phyloP scores from a whole-genome alignment of 2,888 invertebrate species.

The Caenorhabditis macrosperma region DNA sequence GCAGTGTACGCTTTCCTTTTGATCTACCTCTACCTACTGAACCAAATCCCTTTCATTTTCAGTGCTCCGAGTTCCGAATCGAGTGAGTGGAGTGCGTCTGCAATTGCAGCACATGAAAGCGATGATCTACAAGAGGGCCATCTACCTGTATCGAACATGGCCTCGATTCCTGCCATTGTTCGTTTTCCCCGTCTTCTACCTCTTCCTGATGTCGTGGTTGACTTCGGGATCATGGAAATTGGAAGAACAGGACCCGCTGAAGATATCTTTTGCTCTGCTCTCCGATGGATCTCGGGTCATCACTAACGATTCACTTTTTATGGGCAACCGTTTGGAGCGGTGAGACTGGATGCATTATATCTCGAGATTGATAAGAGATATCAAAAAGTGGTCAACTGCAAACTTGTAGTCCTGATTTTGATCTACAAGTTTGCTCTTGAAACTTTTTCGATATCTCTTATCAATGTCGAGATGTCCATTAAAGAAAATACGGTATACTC shows the following conservation, averaged over 20 bases:
- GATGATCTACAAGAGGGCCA: slow-evolving; percentile 73
- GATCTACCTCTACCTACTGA: not conserved
- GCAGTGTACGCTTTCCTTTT: slow-evolving; percentile 35
- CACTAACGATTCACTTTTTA: slow-evolving; percentile 2
- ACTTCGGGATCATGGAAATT: no score
- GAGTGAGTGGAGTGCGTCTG: slow-evolving; percentile 63
- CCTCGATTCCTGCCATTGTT: slow-evolving; percentile 74
- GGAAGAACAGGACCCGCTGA: slow-evolving; percentile 61
- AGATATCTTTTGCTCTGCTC: slow-evolving; percentile 51
- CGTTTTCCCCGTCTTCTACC: slow-evolving; percentile 68
- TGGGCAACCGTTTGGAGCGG: slow-evolving; percentile 8
- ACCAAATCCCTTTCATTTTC: slow-evolving; percentile 1
- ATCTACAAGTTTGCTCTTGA: no score
- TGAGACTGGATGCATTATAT: no score
- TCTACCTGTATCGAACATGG: slow-evolving; percentile 74
- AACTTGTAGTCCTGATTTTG: no score
- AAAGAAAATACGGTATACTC: no score
- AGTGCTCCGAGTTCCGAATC: slow-evolving; percentile 54
- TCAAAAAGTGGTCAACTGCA: no score
- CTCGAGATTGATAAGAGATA: no score
- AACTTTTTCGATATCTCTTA: no score
- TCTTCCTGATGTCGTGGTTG: slow-evolving; percentile 59
- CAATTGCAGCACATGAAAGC: slow-evolving; percentile 69
- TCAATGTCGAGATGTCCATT: no score
- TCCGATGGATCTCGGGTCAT: slow-evolving; percentile 48